A percentile compares a stretch with the other conserved stretches of the same genome.
phyloP scores from a whole-genome alignment of 2,797 vertebrate species.

The Megalops cyprinoides region DNA sequence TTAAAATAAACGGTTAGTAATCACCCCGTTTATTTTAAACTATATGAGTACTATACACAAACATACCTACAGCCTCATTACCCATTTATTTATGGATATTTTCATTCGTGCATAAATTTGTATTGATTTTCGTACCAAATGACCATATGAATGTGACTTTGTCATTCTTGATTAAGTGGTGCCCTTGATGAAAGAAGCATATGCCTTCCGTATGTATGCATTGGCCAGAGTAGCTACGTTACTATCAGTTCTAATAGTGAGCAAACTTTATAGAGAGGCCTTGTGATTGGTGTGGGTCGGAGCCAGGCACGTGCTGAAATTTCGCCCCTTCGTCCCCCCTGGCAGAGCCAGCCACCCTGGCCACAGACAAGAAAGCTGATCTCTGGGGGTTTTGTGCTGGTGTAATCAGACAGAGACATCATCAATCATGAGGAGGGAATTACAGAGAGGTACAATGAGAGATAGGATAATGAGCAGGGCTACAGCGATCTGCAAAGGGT shows the following conservation, averaged over 20 bases:
- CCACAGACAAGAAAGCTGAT: constrained; percentile 66
- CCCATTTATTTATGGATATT: no score
- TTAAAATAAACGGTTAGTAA: no score
- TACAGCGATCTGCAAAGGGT: constrained; percentile 54
- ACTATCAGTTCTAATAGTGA: neutral
- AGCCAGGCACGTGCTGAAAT: neutral
- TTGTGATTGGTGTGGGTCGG: neutral
- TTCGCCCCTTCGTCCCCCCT: neutral
- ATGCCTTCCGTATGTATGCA: no score
- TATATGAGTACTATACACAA: no score
- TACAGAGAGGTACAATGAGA: constrained; percentile 69
- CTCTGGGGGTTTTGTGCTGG: constrained; percentile 65
- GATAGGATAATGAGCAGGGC: constrained; percentile 73
- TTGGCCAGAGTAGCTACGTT: neutral
- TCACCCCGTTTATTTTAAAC: no score
- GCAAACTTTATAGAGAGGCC: neutral
- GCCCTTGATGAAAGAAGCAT: no score
- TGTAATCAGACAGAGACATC: constrained; percentile 76
- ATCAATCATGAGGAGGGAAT: constrained; percentile 73
- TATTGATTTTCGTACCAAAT: no score
- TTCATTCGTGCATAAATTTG: no score
- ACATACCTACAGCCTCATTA: no score
- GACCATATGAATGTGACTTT: no score
- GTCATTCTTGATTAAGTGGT: no score
- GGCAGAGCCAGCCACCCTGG: constrained; percentile 52